These are phyloP conservation scores for Xerus rutilus DNA, from an alignment of 2,797 vertebrate genomes.

Conservation along the genomic window DNA sequence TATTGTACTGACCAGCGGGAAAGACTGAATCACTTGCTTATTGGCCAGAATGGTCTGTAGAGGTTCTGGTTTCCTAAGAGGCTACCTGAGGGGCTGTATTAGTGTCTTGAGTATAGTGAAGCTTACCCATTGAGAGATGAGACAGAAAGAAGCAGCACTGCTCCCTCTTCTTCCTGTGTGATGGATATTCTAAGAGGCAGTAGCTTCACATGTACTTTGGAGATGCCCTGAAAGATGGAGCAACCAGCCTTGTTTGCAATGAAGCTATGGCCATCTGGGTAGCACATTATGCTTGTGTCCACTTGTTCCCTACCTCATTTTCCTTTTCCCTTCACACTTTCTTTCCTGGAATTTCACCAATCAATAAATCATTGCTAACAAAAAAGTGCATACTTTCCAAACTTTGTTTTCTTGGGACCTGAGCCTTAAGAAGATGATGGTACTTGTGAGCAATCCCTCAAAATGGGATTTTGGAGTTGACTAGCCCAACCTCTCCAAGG, in stretches of 20 bases:
- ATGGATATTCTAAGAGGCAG: neutral
- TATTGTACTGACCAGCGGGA: neutral
- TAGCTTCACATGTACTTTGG: neutral
- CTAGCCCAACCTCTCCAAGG: neutral
- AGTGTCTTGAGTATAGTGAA: neutral
- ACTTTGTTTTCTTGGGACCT: neutral
- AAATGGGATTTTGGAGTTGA: neutral
- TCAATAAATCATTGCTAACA: neutral
- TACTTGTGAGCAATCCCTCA: neutral
- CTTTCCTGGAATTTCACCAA: neutral
- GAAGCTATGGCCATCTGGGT: neutral
- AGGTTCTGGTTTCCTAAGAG: neutral
- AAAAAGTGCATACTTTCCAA: neutral
- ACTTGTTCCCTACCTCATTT: neutral
- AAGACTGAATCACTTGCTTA: neutral
- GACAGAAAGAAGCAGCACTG: neutral
- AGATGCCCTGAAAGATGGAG: neutral
- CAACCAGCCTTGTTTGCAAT: neutral
- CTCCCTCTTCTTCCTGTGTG: neutral
- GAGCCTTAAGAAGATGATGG: neutral
- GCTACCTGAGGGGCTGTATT: neutral
- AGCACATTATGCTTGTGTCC: neutral
- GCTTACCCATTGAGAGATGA: neutral
- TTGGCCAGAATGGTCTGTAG: neutral
- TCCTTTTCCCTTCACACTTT: neutral